Conservation (phyloP, 2,888 invertebrate genomes). For the Ectobius pallidus region DNA sequence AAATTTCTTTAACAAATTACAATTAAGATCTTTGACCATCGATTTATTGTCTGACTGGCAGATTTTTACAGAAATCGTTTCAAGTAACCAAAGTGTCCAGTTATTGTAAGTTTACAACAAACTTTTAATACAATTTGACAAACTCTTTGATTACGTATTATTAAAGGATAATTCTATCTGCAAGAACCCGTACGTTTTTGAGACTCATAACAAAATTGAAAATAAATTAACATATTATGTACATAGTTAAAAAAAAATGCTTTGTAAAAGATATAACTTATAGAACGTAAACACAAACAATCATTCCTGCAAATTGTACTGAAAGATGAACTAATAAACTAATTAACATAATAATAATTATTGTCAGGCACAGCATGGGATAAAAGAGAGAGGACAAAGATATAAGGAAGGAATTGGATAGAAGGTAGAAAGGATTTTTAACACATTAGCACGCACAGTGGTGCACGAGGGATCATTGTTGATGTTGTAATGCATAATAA, state of each 20-base stretch:
- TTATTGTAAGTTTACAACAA: too few relatives aligned
- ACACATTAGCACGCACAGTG: too few relatives aligned
- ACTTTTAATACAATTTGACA: too few relatives aligned
- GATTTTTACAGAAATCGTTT: too few relatives aligned
- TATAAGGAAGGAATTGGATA: too few relatives aligned
- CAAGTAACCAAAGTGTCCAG: too few relatives aligned
- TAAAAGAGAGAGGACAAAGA: background rate
- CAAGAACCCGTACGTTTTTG: constrained; percentile 36
- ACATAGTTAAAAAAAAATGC: background rate
- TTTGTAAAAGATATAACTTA: constrained; percentile 8
- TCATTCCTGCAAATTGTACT: background rate
- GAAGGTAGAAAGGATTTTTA: too few relatives aligned
- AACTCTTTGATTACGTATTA: background rate
- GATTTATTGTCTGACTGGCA: too few relatives aligned
- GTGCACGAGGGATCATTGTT: too few relatives aligned
- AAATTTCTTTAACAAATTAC: too few relatives aligned
- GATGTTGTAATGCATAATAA: background rate
- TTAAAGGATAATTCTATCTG: constrained; percentile 21
- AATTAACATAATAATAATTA: constrained; percentile 21
- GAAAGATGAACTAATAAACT: background rate
- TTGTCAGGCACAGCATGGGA: constrained; percentile 20
- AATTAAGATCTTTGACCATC: background rate
- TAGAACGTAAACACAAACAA: background rate
- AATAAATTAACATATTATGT: constrained; percentile 34
- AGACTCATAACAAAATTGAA: constrained; percentile 23